Base-by-base conservation (phyloP, 2,797 vertebrate genomes). In the Trachops cirrhosus region DNA sequence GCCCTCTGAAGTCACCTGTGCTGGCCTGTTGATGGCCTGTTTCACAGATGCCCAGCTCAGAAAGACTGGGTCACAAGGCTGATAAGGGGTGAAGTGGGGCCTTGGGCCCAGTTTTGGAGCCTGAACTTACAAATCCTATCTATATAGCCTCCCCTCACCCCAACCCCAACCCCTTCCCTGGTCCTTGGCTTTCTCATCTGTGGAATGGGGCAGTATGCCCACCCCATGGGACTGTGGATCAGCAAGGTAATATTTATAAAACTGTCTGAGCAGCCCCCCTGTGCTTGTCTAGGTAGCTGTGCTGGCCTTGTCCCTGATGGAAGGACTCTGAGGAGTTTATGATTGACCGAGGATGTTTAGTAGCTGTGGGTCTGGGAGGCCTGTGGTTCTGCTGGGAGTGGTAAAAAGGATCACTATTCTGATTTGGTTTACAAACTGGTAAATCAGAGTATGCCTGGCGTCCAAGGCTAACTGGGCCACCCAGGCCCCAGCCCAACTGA, bases 271-370 rank as follows among this genome's bases (percentile, higher is more conserved):
- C 18, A 1, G 29, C 21, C 32, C 34, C 8, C 4, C 29, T 3
- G 0, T 0, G 1, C 39, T 7, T 0, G 34, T 16, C 57, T 5
- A 2, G 54, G 78, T 19, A 44, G 48, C 44, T 39, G 59, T 37
- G 15, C 73, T 11, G 32, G 68, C 73, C n/a, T 70, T 39, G 34
- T 21, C 15, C 21, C 50, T 24, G 26, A 57, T 9, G 50, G 21
- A 39, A 12, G n/a, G 32, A 9, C 6, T 44, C 39, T 6, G 24
- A 77, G 88, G 11, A 32, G 8, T 5, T 19, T 4, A 10, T 9
- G 5, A 15, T 2, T 32, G 22, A 29, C 11, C 6, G 15, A 24
- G 52, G 15, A 5, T 3, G 15, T 24, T 15, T 18, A 0, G 10
- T 18, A 18, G 21, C 29, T 19, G 3, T 46, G 57, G 50, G 11